Percentiles rank a stretch among this genome's conserved stretches.
Conservation (phyloP, 2,797 vertebrate genomes). For the Acanthurus tractus region DNA sequence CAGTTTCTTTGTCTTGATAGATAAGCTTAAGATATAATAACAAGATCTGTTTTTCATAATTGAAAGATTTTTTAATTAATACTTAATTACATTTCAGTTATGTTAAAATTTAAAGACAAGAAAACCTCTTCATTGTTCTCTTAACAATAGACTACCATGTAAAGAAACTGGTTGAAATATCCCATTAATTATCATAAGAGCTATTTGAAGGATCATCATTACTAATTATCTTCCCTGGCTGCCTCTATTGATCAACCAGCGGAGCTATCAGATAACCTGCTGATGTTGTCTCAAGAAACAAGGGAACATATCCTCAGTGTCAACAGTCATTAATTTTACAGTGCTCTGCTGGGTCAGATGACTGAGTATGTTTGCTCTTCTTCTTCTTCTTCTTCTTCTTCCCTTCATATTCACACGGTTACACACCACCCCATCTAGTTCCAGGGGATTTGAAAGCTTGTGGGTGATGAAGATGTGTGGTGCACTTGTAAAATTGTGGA, state of each 20-base stretch:
- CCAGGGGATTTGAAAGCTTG: conserved; percentile 1
- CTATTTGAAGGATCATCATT: background rate
- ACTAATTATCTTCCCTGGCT: conserved; percentile 7
- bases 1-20: background rate
- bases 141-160: background rate
- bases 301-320: background rate
- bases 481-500: conserved; percentile 1
- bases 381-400: background rate
- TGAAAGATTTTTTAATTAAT: background rate
- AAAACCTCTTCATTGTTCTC: background rate
- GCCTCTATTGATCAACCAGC: conserved; percentile 5
- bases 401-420: background rate
- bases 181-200: conserved; percentile 16
- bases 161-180: background rate
- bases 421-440: background rate
- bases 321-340: background rate
- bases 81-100: too few species aligned
- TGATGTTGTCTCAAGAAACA: background rate
- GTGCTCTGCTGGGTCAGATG: background rate
- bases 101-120: background rate
- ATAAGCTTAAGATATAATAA: background rate
- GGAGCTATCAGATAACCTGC: background rate
- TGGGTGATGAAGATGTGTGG: background rate
- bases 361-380: background rate
- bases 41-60: background rate